Conservation (phyloP, 1,140 invertebrate species). For the Platyscapa corneri region DNA sequence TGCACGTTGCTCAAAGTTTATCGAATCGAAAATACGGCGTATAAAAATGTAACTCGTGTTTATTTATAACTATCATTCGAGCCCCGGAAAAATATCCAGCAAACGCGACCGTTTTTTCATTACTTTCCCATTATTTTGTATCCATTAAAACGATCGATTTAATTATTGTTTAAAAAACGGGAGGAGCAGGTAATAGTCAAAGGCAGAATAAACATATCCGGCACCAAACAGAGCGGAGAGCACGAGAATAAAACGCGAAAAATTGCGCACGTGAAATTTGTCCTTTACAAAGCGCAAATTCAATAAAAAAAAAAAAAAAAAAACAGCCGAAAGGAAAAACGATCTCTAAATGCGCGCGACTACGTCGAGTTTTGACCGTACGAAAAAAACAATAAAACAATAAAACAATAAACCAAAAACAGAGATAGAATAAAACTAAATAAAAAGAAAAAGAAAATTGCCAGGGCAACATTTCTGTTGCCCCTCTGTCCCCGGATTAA, state of each 20-base stretch:
- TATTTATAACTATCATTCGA: no score
- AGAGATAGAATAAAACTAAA: no score
- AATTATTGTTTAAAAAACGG: not conserved
- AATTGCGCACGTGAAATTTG: not conserved
- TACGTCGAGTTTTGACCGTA: not conserved
- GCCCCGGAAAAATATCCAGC: not conserved
- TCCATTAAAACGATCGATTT: not conserved
- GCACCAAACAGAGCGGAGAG: not conserved
- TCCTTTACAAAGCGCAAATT: not conserved
- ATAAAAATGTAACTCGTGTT: no score
- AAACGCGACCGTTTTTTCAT: not conserved
- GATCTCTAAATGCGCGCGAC: not conserved
- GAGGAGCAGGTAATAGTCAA: not conserved
- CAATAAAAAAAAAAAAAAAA: not conserved
- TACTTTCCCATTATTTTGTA: conserved; percentile 6
- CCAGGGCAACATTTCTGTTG: not conserved
- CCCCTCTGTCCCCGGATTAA: conserved; percentile 18
- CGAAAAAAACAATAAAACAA: no score
- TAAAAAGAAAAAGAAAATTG: not conserved
- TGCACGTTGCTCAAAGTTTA: no score
- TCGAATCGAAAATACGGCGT: not conserved
- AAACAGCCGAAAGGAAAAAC: not conserved
- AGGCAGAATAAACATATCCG: not conserved
- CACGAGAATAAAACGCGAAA: not conserved
- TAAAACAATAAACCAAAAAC: no score